Percentiles rank a stretch among this genome's conserved stretches.
Conservation (phyloP, 2,113 vertebrate genomes). For the Dolichallabes microphthalmus region DNA sequence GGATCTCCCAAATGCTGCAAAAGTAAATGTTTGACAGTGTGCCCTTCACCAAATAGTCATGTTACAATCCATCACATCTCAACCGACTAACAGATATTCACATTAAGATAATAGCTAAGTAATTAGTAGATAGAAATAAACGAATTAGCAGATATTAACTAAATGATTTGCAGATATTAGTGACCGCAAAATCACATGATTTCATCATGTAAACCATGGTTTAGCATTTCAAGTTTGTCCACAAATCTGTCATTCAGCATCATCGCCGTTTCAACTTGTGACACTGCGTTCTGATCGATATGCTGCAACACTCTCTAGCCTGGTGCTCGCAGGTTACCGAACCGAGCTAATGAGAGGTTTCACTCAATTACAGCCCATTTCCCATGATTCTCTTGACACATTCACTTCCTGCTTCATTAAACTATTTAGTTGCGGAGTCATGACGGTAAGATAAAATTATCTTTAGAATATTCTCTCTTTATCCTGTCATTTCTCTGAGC, state of each 20-base stretch:
- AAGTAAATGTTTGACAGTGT: neutral
- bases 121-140: neutral
- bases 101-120: neutral
- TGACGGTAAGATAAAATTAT: neutral
- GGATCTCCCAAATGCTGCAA: too few species aligned
- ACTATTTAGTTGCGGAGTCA: conserved; percentile 28
- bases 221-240: neutral
- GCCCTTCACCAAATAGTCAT: neutral
- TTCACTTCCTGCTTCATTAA: conserved; percentile 37
- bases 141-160: too few species aligned
- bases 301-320: neutral
- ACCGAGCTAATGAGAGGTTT: conserved; percentile 6
- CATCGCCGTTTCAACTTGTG: neutral
- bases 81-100: neutral
- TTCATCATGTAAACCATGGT: neutral
- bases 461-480: neutral
- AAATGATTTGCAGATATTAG: too few species aligned
- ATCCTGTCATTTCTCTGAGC: neutral
- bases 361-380: conserved; percentile 22
- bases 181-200: too few species aligned
- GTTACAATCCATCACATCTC: neutral
- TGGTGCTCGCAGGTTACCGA: conserved; percentile 15
- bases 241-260: neutral
- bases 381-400: conserved; percentile 11
- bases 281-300: neutral